Percentiles rank a stretch among this genome's conserved stretches.
Conservation (phyloP, 1,140 invertebrate species). For the Battus philenor region DNA sequence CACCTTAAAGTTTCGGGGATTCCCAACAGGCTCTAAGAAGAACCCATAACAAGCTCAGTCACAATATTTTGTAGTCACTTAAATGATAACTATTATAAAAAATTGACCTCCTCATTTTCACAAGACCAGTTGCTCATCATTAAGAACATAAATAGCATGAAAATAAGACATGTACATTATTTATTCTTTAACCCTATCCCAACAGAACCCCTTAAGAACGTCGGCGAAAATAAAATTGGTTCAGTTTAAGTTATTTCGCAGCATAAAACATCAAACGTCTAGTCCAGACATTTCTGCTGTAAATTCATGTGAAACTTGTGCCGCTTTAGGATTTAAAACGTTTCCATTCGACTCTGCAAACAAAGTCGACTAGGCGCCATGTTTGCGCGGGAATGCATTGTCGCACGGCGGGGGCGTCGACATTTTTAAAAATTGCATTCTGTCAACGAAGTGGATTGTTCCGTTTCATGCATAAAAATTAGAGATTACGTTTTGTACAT, state of each 20-base stretch:
- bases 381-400: constrained; percentile 29
- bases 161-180: no score
- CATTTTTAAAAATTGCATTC: constrained; percentile 17
- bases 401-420: constrained; percentile 14
- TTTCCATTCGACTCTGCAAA: constrained; percentile 44
- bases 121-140: no score
- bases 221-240: no score
- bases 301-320: constrained; percentile 16
- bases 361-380: constrained; percentile 23
- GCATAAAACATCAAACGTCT: constrained; percentile 1
- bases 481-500: background rate
- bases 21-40: no score
- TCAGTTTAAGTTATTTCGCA: background rate
- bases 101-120: no score
- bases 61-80: no score
- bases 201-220: no score
- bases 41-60: no score
- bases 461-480: constrained; percentile 3
- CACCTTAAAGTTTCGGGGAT: no score
- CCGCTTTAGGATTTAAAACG: constrained; percentile 33
- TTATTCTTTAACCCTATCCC: no score
- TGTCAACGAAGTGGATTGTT: constrained; percentile 2
- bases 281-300: constrained; percentile 4
- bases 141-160: no score
- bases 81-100: no score